A percentile compares a stretch with the other conserved stretches of the same genome.
phyloP scores from a whole-genome alignment of 2,113 vertebrate species.

The Balaeniceps rex region DNA sequence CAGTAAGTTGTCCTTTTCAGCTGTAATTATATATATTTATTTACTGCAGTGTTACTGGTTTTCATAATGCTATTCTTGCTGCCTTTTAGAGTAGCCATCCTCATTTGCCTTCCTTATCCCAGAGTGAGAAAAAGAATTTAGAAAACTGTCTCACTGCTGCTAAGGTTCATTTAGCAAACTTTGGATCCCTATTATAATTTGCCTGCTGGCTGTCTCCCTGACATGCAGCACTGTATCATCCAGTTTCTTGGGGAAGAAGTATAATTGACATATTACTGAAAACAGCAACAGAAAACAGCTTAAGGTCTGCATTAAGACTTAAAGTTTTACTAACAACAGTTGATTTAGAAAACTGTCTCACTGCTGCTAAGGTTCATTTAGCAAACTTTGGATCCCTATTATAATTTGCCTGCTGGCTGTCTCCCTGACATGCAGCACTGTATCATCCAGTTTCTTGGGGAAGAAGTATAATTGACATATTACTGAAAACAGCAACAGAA shows the following conservation, averaged over 20 bases:
- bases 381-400: neutral
- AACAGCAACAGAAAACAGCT: neutral
- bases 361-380: neutral
- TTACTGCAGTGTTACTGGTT: neutral
- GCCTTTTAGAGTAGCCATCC: neutral
- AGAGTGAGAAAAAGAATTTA: neutral
- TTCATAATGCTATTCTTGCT: neutral
- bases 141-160: neutral
- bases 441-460: neutral
- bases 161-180: neutral
- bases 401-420: neutral
- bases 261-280: neutral
- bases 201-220: neutral
- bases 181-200: neutral
- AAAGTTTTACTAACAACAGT: neutral
- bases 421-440: neutral
- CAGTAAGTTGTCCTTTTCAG: neutral
- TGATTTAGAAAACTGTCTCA: neutral
- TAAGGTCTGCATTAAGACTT: neutral
- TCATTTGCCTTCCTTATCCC: neutral
- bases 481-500: neutral
- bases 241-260: neutral
- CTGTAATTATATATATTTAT: neutral
- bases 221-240: neutral
- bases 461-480: neutral